Base-by-base conservation (phyloP, 2,888 invertebrate species). In the Phrixothrix hirtus region DNA sequence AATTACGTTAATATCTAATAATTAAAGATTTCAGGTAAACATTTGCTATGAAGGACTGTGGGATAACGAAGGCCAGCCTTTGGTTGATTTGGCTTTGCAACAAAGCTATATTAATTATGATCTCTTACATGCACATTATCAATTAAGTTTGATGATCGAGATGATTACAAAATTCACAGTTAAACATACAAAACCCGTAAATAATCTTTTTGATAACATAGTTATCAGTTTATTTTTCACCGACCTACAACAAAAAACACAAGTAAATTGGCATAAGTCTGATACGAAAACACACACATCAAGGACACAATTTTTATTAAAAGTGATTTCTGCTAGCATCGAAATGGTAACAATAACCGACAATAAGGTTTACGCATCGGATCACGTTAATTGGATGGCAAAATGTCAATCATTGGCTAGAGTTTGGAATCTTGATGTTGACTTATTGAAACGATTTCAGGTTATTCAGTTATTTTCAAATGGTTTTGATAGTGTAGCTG, bases 131-230 rank as follows among this genome's bases (percentile, higher is more conserved):
- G 78, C 93, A 46, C 93, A 95, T 73, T 85, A 86, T 63, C 91
- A 94, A 74, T 78, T 95, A 43, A 84, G 87, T 1, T 79, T 85
- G 56, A 84, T 88, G 1, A 78, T 95, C 45, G 85, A 88, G 61
- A 89, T 92, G 74, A 85, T 93, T 60, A 84, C 90, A 12, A 82
- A 83, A 58, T 91, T 94, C 66, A 85, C 85, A 63, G 73, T 95
- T 38, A 92, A 87, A 70, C 79, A 84, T 59, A 74, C 81, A 37
- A 91, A 86, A 72, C 91, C 85, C 5, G 79, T 87, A 55, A 87
- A 82, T 54, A 83, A 81, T 52, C 76, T 96, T 12, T 95, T 91
- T 68, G 92, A 95, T 70, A 82, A 87, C 4, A 84, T 84, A 62
- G 79, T 78, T 25, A 75, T 82, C 56, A 81, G 83, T 60, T 79